These are phyloP conservation scores for Meandrina meandrites DNA, from an alignment of 92 coral and sea anemone genomes.

Conservation along the genomic window DNA sequence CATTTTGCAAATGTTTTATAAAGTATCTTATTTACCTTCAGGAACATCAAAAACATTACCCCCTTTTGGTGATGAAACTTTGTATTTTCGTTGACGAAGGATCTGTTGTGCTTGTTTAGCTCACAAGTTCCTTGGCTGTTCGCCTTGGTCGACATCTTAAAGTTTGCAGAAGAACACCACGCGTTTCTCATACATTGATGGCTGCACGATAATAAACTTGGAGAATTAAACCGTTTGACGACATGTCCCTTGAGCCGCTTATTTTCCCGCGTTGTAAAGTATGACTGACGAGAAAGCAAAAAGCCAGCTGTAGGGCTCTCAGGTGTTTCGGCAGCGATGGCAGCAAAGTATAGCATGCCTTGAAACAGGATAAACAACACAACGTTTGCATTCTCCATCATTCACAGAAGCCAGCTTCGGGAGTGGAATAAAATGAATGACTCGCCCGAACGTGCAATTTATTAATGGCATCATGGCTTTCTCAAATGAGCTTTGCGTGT, in stretches of 20 bases:
- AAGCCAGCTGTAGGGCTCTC: neutral
- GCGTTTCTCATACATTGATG: too few species aligned
- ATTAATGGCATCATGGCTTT: too few species aligned
- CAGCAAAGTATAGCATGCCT: neutral
- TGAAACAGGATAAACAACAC: neutral
- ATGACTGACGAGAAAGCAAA: neutral
- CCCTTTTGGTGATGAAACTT: neutral
- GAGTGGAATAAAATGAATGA: too few species aligned
- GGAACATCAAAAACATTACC: neutral
- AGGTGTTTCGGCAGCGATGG: neutral
- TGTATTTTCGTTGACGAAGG: neutral
- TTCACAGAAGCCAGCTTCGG: neutral
- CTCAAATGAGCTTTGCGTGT: too few species aligned
- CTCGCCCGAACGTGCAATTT: too few species aligned
- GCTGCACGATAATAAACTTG: too few species aligned
- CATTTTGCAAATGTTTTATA: neutral
- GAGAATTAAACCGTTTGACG: neutral
- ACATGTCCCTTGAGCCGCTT: neutral
- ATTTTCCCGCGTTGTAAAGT: neutral
- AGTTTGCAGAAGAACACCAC: neutral
- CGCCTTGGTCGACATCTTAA: neutral
- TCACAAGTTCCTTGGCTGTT: neutral
- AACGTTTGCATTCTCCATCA: neutral
- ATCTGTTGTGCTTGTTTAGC: neutral
- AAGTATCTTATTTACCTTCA: neutral